These are phyloP conservation scores for Eilema sororculum DNA, from an alignment of 2,888 invertebrate genomes.

Conservation along the genomic window DNA sequence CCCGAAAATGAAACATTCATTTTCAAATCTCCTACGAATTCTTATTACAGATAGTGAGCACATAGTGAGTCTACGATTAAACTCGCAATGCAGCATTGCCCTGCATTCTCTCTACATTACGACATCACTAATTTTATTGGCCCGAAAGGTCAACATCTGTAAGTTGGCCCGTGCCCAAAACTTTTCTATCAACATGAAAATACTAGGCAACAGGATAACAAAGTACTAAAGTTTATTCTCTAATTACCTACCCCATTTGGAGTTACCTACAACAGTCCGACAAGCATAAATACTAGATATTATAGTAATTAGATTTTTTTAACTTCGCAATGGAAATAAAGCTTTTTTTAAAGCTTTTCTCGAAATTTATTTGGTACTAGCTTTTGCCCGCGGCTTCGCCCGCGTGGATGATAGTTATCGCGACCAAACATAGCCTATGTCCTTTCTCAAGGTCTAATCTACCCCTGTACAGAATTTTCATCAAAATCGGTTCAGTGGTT, in stretches of 20 bases:
- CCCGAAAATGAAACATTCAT: background rate
- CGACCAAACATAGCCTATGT: too few species aligned
- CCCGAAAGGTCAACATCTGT: slow-evolving; percentile 7
- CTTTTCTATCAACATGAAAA: slow-evolving; percentile 30
- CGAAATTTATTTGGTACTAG: too few species aligned
- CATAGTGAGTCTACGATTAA: background rate
- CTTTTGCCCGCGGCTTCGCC: too few species aligned
- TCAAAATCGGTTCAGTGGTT: too few species aligned
- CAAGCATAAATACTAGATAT: background rate
- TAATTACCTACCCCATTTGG: slow-evolving; percentile 38
- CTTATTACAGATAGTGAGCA: background rate
- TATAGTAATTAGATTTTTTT: background rate
- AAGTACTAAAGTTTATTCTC: slow-evolving; percentile 30
- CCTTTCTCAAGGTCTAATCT: too few species aligned
- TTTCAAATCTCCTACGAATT: background rate
- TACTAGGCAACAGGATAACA: slow-evolving; percentile 24
- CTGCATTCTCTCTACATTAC: background rate
- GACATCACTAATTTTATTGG: slow-evolving; percentile 7
- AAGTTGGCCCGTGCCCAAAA: slow-evolving; percentile 34
- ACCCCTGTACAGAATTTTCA: too few species aligned
- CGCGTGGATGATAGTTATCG: too few species aligned
- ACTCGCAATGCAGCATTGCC: background rate
- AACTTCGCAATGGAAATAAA: too few species aligned
- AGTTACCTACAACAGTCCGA: slow-evolving; percentile 17
- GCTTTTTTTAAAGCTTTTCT: too few species aligned